phyloP scores from a whole-genome alignment of 1,140 invertebrate species.

The Aphidius gifuensis region DNA sequence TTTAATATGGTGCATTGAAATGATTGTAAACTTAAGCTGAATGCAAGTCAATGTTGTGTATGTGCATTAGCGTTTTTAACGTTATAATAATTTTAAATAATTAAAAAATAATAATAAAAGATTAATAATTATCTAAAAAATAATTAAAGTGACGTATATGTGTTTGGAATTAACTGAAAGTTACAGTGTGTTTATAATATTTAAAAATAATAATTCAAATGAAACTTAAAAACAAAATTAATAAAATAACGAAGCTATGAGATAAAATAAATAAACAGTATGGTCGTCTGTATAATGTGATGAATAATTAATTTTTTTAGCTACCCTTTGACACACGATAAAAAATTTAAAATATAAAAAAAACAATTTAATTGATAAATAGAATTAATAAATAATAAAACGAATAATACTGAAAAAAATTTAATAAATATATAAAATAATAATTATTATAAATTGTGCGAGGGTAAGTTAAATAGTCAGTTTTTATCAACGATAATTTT shows the following conservation, averaged over 20 bases:
- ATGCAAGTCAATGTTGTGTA: too few species aligned
- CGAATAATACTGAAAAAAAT: slow-evolving; percentile 21
- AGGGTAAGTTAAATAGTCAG: slow-evolving; percentile 15
- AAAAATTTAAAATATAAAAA: background rate
- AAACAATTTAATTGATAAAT: too few species aligned
- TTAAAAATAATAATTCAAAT: slow-evolving; percentile 32
- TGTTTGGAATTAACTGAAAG: slow-evolving; percentile 39
- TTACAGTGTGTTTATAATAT: slow-evolving; percentile 45
- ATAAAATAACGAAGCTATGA: slow-evolving; percentile 15
- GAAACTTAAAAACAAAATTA: background rate
- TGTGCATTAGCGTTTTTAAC: too few species aligned
- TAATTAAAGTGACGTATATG: slow-evolving; percentile 36
- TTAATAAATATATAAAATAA: slow-evolving; percentile 13
- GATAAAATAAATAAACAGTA: slow-evolving; percentile 27
- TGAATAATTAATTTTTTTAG: too few species aligned
- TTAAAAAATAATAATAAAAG: too few species aligned
- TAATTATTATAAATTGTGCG: slow-evolving; percentile 13
- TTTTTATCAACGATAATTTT: slow-evolving; percentile 5
- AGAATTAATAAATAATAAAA: slow-evolving; percentile 14
- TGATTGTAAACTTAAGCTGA: too few species aligned
- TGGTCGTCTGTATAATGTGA: too few species aligned
- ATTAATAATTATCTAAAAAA: slow-evolving; percentile 7
- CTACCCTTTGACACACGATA: slow-evolving; percentile 1
- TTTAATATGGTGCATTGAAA: too few species aligned
- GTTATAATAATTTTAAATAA: too few species aligned